Conservation (phyloP, 2,888 invertebrate species). For the Thera britannica region DNA sequence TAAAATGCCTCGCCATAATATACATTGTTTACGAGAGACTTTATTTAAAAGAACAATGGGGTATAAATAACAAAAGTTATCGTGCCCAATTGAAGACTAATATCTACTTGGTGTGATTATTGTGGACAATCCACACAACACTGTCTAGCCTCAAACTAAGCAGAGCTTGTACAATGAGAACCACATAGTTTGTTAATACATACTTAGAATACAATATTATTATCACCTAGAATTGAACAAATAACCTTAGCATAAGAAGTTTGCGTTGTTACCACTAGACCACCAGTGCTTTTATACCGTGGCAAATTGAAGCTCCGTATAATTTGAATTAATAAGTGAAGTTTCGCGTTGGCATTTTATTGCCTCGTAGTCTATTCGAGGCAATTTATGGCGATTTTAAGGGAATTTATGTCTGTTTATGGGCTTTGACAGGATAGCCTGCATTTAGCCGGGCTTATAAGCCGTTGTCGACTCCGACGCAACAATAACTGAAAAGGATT, state of each 20-base stretch:
- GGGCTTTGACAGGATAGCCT: conserved; percentile 54
- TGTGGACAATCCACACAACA: too few species aligned
- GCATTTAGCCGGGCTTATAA: conserved; percentile 61
- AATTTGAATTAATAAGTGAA: conserved; percentile 55
- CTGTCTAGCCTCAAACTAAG: too few species aligned
- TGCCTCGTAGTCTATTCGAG: conserved; percentile 50
- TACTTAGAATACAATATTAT: too few species aligned
- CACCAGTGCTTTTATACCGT: conserved; percentile 13
- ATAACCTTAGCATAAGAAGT: neutral
- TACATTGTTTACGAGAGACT: conserved; percentile 60
- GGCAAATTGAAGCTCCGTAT: conserved; percentile 37
- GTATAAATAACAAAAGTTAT: conserved; percentile 80
- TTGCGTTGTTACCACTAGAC: neutral
- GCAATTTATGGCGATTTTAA: conserved; percentile 50
- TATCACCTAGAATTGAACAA: too few species aligned
- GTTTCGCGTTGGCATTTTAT: conserved; percentile 51
- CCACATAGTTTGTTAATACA: too few species aligned
- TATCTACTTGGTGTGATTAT: conserved; percentile 16
- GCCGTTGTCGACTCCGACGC: conserved; percentile 53
- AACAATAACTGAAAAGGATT: conserved; percentile 63
- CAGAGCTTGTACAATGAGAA: too few species aligned
- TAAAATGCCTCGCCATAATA: conserved; percentile 51
- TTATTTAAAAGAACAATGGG: conserved; percentile 61
- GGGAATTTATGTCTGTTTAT: conserved; percentile 42
- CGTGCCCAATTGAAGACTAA: conserved; percentile 40